Percentiles rank a stretch among this genome's conserved stretches.
Conservation (phyloP, 2,797 vertebrate genomes). For the Alfaro cultratus region DNA sequence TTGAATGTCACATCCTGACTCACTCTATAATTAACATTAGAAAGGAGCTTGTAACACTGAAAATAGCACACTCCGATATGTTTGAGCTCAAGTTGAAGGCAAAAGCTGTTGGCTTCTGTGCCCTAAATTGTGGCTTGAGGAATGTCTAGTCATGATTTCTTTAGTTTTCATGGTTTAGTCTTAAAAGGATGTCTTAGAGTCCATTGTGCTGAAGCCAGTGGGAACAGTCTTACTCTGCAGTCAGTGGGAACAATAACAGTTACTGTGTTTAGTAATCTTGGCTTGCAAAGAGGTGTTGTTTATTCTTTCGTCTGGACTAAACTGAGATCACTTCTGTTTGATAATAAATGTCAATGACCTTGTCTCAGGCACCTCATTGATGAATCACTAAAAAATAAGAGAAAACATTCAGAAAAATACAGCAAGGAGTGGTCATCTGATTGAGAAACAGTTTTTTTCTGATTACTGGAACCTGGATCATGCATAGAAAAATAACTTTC, state of each 20-base stretch:
- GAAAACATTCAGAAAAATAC: neutral
- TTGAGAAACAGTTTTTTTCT: no score
- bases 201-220: conserved; percentile 20
- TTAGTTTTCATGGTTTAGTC: conserved; percentile 36
- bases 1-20: conserved; percentile 67
- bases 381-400: neutral
- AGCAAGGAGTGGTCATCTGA: no score
- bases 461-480: neutral
- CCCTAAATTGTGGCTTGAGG: conserved; percentile 42
- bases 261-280: conserved; percentile 3
- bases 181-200: conserved; percentile 51
- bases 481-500: neutral
- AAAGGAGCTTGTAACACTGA: conserved; percentile 57
- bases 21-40: conserved; percentile 67
- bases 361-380: neutral
- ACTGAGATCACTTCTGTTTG: neutral
- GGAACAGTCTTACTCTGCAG: conserved; percentile 14
- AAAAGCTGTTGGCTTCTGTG: conserved; percentile 36
- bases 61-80: conserved; percentile 62
- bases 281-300: neutral
- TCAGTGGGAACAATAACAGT: conserved; percentile 12
- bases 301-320: neutral
- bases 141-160: conserved; percentile 60
- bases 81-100: conserved; percentile 40
- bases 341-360: neutral